phyloP scores from a whole-genome alignment of 2,888 invertebrate genomes.

The Athalia circularis region DNA sequence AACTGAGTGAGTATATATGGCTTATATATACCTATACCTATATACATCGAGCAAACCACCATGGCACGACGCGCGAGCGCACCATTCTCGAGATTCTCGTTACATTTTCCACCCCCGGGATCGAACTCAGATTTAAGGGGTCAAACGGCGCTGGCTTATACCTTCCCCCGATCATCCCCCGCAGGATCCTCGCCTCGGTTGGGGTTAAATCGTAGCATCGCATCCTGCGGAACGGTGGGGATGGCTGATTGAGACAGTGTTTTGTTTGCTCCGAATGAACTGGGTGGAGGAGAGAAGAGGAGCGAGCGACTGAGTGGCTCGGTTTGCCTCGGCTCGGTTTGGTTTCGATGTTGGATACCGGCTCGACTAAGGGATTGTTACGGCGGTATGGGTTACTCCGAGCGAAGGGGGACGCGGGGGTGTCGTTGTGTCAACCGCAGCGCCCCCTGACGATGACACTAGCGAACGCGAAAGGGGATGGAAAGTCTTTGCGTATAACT shows the following conservation, averaged over 20 bases:
- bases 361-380: too few relatives aligned
- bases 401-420: conserved; percentile 50
- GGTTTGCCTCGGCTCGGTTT: conserved; percentile 19
- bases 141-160: conserved; percentile 40
- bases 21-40: too few relatives aligned
- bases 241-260: conserved; percentile 71
- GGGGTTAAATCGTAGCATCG: conserved; percentile 39
- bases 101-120: conserved; percentile 53
- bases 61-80: conserved; percentile 35
- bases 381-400: too few relatives aligned
- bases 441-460: conserved; percentile 74
- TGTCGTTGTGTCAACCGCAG: conserved; percentile 73
- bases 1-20: too few relatives aligned
- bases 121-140: conserved; percentile 46
- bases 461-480: conserved; percentile 71
- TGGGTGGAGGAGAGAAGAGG: conserved; percentile 45
- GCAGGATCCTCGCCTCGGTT: neutral
- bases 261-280: conserved; percentile 66
- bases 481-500: conserved; percentile 63
- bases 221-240: conserved; percentile 59
- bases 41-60: neutral
- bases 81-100: conserved; percentile 42
- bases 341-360: neutral
- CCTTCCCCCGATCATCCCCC: conserved; percentile 27
- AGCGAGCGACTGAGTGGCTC: conserved; percentile 25